phyloP scores from a whole-genome alignment of 2,888 invertebrate species.

The Rotaria macrura region DNA sequence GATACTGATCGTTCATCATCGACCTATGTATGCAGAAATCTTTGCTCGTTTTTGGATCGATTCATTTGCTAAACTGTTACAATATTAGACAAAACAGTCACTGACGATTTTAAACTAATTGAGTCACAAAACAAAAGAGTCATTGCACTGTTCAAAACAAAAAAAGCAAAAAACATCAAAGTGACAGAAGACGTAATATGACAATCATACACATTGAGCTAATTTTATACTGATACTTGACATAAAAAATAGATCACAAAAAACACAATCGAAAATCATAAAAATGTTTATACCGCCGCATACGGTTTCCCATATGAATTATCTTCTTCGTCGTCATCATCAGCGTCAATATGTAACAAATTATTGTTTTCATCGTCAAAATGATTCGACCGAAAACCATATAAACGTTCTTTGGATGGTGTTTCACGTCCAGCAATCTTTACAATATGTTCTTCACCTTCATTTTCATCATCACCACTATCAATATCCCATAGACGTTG shows the following conservation, averaged over 20 bases:
- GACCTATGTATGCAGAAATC: neutral
- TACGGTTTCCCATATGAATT: neutral
- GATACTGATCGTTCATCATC: neutral
- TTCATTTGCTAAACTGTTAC: neutral
- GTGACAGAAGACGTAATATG: neutral
- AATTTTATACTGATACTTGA: neutral
- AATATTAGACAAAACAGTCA: neutral
- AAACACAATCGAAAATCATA: neutral
- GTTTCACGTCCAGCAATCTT: neutral
- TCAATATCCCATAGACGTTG: constrained; percentile 3
- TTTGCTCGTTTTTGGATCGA: neutral
- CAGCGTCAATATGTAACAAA: neutral
- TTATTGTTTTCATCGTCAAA: neutral
- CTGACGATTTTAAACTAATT: neutral
- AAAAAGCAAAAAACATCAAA: neutral
- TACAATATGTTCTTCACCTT: neutral
- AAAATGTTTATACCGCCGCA: neutral
- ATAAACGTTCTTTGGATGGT: neutral
- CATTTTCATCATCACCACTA: constrained; percentile 2
- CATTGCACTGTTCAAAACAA: neutral
- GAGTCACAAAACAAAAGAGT: neutral
- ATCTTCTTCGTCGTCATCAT: neutral
- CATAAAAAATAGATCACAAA: neutral
- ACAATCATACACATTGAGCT: neutral
- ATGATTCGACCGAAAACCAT: neutral